Evolutionary conservation across 2,888 invertebrate species (phyloP), one percentile per base, ranked within the genome.

Genomic region (Eilema caniola): DNA sequence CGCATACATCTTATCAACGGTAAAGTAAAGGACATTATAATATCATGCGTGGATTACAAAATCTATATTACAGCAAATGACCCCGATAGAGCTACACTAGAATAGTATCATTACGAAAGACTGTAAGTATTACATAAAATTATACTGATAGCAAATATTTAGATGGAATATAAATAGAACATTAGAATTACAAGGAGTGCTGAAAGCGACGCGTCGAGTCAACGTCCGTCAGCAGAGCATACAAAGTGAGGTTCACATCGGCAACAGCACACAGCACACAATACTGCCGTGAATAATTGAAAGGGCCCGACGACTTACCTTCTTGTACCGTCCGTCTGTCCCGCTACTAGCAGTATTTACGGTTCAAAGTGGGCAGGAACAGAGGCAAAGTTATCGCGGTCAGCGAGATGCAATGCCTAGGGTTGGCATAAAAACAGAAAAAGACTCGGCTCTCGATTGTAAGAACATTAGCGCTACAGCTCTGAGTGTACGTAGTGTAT

Each of bases 231-330:
- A 77, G 77, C 71, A 76, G 70, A 76, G 78, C 79, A 79, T 78
- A 83, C 83, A 84, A 82, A 80, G 82, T 82, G 80, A 76, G 84
- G 83, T 82, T 83, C 78, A 75, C 78, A 75, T 79, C 77, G 73
- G 81, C 84, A 82, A 82, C 86, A 85, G 82, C 84, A 81, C 80
- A 84, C 33, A 37, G 33, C 33, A 37, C 85, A 86, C 86, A 88
- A 88, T 88, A 87, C 86, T 83, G 85, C 81, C 82, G 88, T 92
- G 89, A 92, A 92, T 92, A 90, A 92, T 91, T 92, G 91, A 92
- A 91, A 90, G 87, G 84, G 84, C 86, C 72, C 84, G 86, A 20
- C 47, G 47, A 85, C 88, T 88, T 86, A 88, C 84, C 82, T 83
- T 87, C 84, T 83, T 88, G 89, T 89, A 89, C 87, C 76, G 66